Base-by-base conservation (phyloP, 1,140 invertebrate species). In the Panagrolaimus sp. region DNA sequence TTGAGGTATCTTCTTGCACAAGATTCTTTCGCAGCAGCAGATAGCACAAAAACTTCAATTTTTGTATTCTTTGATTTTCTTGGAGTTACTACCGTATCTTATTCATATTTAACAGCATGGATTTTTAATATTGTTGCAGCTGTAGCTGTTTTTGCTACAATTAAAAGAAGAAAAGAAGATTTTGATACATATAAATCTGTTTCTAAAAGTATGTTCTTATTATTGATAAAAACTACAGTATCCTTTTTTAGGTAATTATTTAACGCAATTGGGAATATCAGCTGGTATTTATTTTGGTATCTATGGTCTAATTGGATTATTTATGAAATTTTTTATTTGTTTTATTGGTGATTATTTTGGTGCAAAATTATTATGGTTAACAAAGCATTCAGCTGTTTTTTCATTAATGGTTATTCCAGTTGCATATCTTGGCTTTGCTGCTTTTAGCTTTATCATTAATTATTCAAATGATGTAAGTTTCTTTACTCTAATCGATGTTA, bases 31-130 rank as follows among this genome's bases (percentile, higher is more conserved):
- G 38, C 14, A 1, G 27, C 31, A 14, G n/a, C 62, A 5, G 25
- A 16, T 63, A 43, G 13, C 14, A 23, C 27, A 5, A 27, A 27
- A 16, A 20, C 16, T 2, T 20, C 27, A 9, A 42, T 23, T 42
- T 63, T 63, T 63, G 62, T 63, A 31, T 63, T 63, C 27, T 63
- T 63, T 43, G 62, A 63, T 42, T 31, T 42, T 4, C 62, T 63
- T 16, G 62, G 62, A 25, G 9, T 63, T 5, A 20, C 42, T 16
- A 63, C 62, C 1, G 20, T 63, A 5, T 16, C 42, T 9, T 63
- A 63, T n/a, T n/a, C 27, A 42, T 9, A 23, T 8, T 9, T 11
- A 5, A 42, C 62, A 13, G 31, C 62, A 4, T 25, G 20, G 13
- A 27, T 57, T 57, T 57, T 57, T 20, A 16, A 27, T 20, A 16